Percentiles rank a stretch among this genome's conserved stretches.
Conservation (phyloP, 1,140 invertebrate species). For the Helicoverpa zea region DNA sequence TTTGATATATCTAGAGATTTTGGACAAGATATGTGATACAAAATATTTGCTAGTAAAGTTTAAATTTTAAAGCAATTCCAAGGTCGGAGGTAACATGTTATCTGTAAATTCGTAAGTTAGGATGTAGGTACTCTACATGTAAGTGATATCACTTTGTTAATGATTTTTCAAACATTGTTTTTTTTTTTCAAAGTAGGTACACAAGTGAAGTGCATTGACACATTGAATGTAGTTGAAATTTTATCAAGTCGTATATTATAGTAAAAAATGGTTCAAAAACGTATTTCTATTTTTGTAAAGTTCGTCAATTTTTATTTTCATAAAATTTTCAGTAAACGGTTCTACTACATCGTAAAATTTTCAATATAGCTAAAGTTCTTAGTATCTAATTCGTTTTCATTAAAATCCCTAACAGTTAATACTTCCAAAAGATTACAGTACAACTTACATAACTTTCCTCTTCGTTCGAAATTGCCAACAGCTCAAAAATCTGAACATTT, state of each 20-base stretch:
- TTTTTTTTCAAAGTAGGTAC: too few species aligned
- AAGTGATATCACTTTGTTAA: too few species aligned
- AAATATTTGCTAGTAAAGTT: not conserved
- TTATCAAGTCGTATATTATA: not conserved
- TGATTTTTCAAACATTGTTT: too few species aligned
- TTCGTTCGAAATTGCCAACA: slow-evolving; percentile 19
- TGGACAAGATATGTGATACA: not conserved
- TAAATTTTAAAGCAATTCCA: not conserved
- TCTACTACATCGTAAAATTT: not conserved
- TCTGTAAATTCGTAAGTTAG: slow-evolving; percentile 1
- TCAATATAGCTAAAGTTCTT: not conserved
- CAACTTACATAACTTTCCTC: not conserved
- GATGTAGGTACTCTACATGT: not conserved
- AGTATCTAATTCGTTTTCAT: slow-evolving; percentile 2
- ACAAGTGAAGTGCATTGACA: slow-evolving; percentile 8
- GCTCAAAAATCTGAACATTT: slow-evolving; percentile 12
- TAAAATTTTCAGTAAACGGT: not conserved
- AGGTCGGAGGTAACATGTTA: slow-evolving; percentile 4
- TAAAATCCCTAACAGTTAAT: slow-evolving; percentile 29
- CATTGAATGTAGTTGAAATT: not conserved
- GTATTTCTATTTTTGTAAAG: not conserved
- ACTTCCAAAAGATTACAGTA: not conserved
- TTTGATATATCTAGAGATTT: not conserved
- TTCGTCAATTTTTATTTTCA: too few species aligned
- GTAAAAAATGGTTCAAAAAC: slow-evolving; percentile 24